These are phyloP conservation scores for Thryonomys swinderianus DNA, from an alignment of 2,113 vertebrate genomes.

Conservation along the genomic window DNA sequence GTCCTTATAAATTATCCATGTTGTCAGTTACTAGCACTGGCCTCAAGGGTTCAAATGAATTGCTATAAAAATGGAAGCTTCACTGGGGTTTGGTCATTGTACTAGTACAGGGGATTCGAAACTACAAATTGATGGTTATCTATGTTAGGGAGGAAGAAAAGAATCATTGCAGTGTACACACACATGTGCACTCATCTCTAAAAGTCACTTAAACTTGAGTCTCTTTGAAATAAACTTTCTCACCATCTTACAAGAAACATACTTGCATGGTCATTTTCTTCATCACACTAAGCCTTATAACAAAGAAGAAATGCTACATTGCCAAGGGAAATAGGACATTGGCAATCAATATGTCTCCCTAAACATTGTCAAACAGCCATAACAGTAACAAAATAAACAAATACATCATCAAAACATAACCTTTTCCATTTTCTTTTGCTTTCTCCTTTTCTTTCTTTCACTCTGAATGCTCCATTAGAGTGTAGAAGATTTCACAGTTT, in stretches of 20 bases:
- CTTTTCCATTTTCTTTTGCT: slow-evolving; percentile 60
- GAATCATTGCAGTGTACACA: not conserved
- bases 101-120: slow-evolving; percentile 60
- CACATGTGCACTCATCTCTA: not conserved
- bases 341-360: slow-evolving; percentile 76
- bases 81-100: slow-evolving; percentile 58
- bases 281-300: slow-evolving; percentile 77
- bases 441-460: not conserved
- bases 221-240: slow-evolving; percentile 63
- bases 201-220: slow-evolving; percentile 12
- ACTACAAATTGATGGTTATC: slow-evolving; percentile 50
- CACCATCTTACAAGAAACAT: slow-evolving; percentile 76
- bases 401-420: slow-evolving; percentile 81
- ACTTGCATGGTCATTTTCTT: slow-evolving; percentile 79
- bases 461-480: slow-evolving; percentile 76
- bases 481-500: slow-evolving; percentile 87
- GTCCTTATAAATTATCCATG: slow-evolving; percentile 20
- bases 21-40: slow-evolving; percentile 27
- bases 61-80: slow-evolving; percentile 61
- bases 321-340: slow-evolving; percentile 85
- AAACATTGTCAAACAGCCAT: slow-evolving; percentile 80
- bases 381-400: slow-evolving; percentile 84
- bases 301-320: slow-evolving; percentile 80
- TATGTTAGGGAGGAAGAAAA: slow-evolving; percentile 49
- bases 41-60: not conserved